Conservation (phyloP, 1,140 invertebrate species). For the Eupristina koningsbergeri region DNA sequence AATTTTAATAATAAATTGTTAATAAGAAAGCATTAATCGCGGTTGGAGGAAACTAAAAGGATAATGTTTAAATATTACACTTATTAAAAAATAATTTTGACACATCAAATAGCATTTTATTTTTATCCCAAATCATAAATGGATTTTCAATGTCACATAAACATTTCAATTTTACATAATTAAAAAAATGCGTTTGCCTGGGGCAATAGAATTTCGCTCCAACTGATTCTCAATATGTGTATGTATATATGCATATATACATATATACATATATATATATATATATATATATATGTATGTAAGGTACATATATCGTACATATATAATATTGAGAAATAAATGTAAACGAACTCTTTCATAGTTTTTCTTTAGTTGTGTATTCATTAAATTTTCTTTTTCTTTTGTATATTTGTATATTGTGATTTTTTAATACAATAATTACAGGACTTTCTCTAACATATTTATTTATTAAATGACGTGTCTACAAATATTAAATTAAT, state of each 20-base stretch:
- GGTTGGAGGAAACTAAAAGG: not conserved
- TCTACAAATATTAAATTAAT: too few species aligned
- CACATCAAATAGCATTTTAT: constrained; percentile 18
- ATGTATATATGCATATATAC: too few species aligned
- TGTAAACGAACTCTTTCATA: too few species aligned
- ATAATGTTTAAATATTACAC: not conserved
- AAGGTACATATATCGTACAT: too few species aligned
- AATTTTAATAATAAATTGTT: too few species aligned
- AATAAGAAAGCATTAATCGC: not conserved
- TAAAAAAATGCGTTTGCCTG: not conserved
- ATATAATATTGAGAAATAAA: too few species aligned
- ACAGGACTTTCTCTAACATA: too few species aligned
- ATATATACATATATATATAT: too few species aligned
- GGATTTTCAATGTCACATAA: constrained; percentile 29
- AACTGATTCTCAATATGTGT: constrained; percentile 62
- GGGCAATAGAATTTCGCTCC: constrained; percentile 57
- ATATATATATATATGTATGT: too few species aligned
- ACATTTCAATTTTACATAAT: constrained; percentile 43
- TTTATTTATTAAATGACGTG: not conserved
- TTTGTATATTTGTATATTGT: not conserved
- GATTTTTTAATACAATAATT: too few species aligned
- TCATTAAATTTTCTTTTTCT: not conserved
- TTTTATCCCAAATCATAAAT: constrained; percentile 5
- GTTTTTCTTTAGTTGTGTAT: not conserved
- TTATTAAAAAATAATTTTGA: not conserved